phyloP scores from a whole-genome alignment of 2,797 vertebrate species.

The Falco novaeseelandiae region DNA sequence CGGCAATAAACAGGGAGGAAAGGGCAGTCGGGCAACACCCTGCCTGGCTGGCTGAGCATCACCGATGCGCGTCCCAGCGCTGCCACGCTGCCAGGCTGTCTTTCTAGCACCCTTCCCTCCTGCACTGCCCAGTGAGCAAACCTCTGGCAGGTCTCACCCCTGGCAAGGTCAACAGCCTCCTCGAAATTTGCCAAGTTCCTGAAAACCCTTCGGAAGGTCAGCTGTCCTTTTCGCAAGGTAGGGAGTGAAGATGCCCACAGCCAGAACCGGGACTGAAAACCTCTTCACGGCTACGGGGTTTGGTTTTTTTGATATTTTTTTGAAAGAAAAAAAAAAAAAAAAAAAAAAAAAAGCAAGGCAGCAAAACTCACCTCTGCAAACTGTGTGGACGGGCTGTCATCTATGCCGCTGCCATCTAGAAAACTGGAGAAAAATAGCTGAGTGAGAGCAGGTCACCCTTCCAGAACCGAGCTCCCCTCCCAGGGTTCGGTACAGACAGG shows the following conservation, averaged over 20 bases:
- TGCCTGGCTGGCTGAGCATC: background rate
- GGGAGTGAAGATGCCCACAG: too few relatives aligned
- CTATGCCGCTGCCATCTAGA: slow-evolving; percentile 85
- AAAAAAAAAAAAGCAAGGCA: background rate
- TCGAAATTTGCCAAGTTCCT: background rate
- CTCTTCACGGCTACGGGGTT: rapidly evolving
- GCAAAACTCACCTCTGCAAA: slow-evolving; percentile 88
- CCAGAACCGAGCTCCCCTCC: background rate
- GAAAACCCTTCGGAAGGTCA: background rate
- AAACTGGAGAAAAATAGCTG: slow-evolving; percentile 80
- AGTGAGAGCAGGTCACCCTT: background rate
- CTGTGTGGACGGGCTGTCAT: slow-evolving; percentile 88
- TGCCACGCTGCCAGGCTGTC: background rate
- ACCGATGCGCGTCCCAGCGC: background rate
- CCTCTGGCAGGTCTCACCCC: background rate
- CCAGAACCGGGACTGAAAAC: background rate
- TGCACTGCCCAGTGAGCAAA: background rate
- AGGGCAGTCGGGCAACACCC: background rate
- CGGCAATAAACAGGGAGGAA: background rate
- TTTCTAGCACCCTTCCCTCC: background rate
- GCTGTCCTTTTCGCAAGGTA: background rate
- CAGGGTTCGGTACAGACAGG: background rate
- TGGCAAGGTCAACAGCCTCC: background rate
- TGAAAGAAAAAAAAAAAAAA: too few relatives aligned
- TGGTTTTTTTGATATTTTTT: too few relatives aligned